A percentile compares a stretch with the other conserved stretches of the same genome.
These are phyloP conservation scores for Tichodroma muraria DNA, from an alignment of 2,113 vertebrate genomes.

Conservation along the genomic window DNA sequence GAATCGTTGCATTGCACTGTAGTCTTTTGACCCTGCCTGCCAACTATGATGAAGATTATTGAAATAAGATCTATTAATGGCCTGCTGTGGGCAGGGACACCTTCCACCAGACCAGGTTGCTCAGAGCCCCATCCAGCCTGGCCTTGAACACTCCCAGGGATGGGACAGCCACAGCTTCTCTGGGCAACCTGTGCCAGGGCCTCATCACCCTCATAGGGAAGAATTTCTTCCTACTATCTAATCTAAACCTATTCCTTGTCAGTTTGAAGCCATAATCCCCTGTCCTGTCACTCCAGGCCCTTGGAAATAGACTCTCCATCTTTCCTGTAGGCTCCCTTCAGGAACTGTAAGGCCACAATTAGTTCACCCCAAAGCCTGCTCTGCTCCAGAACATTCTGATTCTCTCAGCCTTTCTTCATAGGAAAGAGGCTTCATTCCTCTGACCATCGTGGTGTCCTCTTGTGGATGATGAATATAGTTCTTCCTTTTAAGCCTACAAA, in stretches of 20 bases:
- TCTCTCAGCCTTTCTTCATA: not conserved
- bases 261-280: not conserved
- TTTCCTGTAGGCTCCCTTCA: not conserved
- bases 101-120: not conserved
- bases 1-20: fast-evolving
- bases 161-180: fast-evolving
- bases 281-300: not conserved
- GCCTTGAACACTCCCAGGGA: not conserved
- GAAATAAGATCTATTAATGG: not conserved
- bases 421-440: not conserved
- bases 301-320: not conserved
- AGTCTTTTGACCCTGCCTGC: not conserved
- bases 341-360: not conserved
- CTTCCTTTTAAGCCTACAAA: not conserved
- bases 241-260: not conserved
- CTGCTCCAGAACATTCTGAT: not conserved
- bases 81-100: too few relatives aligned
- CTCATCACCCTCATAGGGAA: not conserved
- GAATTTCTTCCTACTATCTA: not conserved
- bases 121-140: not conserved
- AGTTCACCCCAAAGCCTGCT: not conserved
- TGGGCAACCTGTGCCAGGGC: not conserved
- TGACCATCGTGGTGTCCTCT: not conserved
- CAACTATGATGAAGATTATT: not conserved
- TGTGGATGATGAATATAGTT: not conserved